A percentile compares a stretch with the other conserved stretches of the same genome.
These are phyloP conservation scores for Ptychadena robeensis DNA, from an alignment of 2,797 vertebrate genomes.

Conservation along the genomic window DNA sequence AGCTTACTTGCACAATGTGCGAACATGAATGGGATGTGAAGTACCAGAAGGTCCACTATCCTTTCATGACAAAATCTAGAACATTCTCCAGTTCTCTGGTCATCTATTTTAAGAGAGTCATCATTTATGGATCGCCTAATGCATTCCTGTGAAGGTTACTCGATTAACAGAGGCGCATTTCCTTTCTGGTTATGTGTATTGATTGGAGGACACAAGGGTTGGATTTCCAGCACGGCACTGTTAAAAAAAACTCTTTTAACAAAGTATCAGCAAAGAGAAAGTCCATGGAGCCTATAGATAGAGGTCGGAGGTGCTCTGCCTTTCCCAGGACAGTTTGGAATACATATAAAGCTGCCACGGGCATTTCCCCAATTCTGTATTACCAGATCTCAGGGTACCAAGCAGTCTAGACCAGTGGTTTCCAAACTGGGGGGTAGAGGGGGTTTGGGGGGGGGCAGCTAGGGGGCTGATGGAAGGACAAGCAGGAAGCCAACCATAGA, in stretches of 20 bases:
- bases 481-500: too few relatives aligned
- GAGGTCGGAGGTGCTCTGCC: neutral
- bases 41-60: neutral
- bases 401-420: too few relatives aligned
- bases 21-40: constrained; percentile 9
- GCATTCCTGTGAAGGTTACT: constrained; percentile 56
- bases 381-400: too few relatives aligned
- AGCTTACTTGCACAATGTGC: neutral
- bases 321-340: neutral
- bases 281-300: neutral
- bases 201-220: constrained; percentile 49
- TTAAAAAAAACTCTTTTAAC: constrained; percentile 7
- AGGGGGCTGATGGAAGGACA: too few relatives aligned
- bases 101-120: constrained; percentile 42
- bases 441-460: too few relatives aligned
- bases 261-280: neutral
- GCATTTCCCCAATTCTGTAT: too few relatives aligned
- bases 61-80: neutral
- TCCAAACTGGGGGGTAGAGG: too few relatives aligned
- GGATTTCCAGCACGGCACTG: constrained; percentile 30
- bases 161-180: constrained; percentile 49
- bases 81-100: constrained; percentile 8
- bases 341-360: neutral
- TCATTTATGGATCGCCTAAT: constrained; percentile 53
- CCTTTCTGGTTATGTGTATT: constrained; percentile 55